Conservation (phyloP, 2,113 vertebrate genomes). For the Seriola rivoliana region DNA sequence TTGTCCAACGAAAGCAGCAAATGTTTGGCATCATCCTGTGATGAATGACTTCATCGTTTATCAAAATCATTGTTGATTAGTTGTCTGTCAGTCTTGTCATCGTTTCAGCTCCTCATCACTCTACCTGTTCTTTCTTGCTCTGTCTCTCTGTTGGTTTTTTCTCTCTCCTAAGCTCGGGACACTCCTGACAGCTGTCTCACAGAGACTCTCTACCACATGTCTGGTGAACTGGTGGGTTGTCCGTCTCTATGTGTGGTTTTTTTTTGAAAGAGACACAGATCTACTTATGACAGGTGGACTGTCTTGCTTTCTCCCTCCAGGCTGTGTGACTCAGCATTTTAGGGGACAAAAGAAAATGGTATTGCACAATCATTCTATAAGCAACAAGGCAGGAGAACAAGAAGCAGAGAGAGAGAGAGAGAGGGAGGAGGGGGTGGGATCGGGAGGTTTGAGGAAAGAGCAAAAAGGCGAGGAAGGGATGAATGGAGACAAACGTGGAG, state of each 20-base stretch:
- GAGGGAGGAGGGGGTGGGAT: background rate
- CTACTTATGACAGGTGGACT: constrained; percentile 40
- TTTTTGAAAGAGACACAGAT: constrained; percentile 24
- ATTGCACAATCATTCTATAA: background rate
- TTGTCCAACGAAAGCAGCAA: background rate
- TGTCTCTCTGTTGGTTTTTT: background rate
- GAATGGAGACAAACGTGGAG: constrained; percentile 3
- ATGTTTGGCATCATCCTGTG: background rate
- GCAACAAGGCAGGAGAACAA: background rate
- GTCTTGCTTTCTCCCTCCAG: constrained; percentile 5
- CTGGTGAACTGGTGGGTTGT: constrained; percentile 22
- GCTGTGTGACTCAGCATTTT: constrained; percentile 27
- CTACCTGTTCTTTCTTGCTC: background rate
- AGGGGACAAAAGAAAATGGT: background rate
- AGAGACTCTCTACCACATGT: constrained; percentile 37
- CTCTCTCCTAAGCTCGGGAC: constrained; percentile 1
- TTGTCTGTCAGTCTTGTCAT: background rate
- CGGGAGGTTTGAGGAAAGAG: background rate
- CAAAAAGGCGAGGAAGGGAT: background rate
- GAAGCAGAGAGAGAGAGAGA: background rate
- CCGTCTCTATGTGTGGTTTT: constrained; percentile 10
- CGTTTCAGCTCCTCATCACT: background rate
- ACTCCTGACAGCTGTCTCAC: constrained; percentile 34
- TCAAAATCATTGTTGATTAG: background rate
- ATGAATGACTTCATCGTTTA: background rate